A percentile compares a stretch with the other conserved stretches of the same genome.
Conservation (phyloP, 1,140 invertebrate species). For the Solenopsis invicta region DNA sequence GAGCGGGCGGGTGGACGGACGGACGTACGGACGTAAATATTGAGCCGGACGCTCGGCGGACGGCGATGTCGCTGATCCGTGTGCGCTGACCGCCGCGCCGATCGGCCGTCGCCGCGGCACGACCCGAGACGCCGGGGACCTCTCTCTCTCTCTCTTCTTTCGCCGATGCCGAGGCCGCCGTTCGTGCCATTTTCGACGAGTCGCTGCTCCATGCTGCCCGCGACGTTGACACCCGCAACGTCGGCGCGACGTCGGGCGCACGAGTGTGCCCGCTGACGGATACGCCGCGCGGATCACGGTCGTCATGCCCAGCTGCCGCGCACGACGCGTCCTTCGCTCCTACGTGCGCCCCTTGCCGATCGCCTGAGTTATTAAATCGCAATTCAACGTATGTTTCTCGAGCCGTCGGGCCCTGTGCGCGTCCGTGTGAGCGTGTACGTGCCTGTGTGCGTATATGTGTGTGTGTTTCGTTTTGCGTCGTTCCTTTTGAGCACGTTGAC, state of each 20-base stretch:
- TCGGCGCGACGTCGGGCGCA: constrained; percentile 43
- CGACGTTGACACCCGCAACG: constrained; percentile 64
- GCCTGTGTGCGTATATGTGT: not conserved
- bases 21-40: constrained; percentile 80
- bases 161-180: constrained; percentile 58
- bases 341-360: not conserved
- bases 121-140: not conserved
- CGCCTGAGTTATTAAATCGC: not conserved
- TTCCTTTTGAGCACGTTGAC: constrained; percentile 37
- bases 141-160: too few species aligned
- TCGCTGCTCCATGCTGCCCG: constrained; percentile 60
- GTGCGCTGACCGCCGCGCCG: constrained; percentile 6
- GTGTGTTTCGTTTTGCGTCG: constrained; percentile 39
- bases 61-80: constrained; percentile 45
- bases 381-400: constrained; percentile 8
- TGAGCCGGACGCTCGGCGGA: constrained; percentile 67
- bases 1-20: constrained; percentile 49
- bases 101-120: not conserved
- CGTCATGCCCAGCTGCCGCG: not conserved
- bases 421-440: too few species aligned
- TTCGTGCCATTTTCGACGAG: constrained; percentile 67
- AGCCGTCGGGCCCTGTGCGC: too few species aligned
- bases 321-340: not conserved
- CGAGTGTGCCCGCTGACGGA: constrained; percentile 8
- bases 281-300: not conserved